Conservation (phyloP, 2,888 invertebrate genomes). For the Sthenelais limicola region DNA sequence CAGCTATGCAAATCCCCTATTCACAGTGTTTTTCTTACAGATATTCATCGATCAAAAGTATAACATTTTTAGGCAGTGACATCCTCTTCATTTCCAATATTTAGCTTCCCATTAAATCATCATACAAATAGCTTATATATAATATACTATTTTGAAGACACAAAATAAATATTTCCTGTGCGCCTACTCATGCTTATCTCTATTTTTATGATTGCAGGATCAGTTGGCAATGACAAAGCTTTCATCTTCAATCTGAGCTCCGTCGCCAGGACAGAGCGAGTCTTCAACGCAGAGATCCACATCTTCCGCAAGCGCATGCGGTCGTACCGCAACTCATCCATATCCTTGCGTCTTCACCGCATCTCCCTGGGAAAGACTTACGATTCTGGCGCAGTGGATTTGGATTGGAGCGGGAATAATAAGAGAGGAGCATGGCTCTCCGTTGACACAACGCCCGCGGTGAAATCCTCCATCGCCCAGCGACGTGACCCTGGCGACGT, state of each 20-base stretch:
- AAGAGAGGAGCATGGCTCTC: slow-evolving; percentile 72
- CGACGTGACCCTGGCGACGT: slow-evolving; percentile 56
- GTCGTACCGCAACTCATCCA: slow-evolving; percentile 41
- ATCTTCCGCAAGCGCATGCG: slow-evolving; percentile 60
- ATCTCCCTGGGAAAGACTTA: slow-evolving; percentile 59
- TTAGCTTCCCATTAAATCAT: too few relatives aligned
- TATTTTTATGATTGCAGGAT: slow-evolving; percentile 56
- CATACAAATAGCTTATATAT: too few relatives aligned
- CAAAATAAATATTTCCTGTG: too few relatives aligned
- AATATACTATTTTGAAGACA: too few relatives aligned
- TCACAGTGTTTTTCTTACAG: too few relatives aligned
- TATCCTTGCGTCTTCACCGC: slow-evolving; percentile 59
- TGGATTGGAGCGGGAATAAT: slow-evolving; percentile 51
- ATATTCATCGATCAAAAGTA: too few relatives aligned
- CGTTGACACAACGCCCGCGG: slow-evolving; percentile 64
- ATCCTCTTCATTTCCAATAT: too few relatives aligned
- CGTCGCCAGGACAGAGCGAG: slow-evolving; percentile 63
- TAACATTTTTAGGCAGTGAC: too few relatives aligned
- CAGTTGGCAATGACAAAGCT: slow-evolving; percentile 69
- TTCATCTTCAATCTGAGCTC: slow-evolving; percentile 72
- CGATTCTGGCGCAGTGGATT: slow-evolving; percentile 55
- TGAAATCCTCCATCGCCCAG: slow-evolving; percentile 58
- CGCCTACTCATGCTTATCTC: too few relatives aligned
- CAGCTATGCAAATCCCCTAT: too few relatives aligned
- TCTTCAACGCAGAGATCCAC: slow-evolving; percentile 71